Evolutionary conservation across 1,140 invertebrate species (phyloP), one percentile per base, ranked within the genome.

Genomic region (Steinernema khuongi): DNA sequence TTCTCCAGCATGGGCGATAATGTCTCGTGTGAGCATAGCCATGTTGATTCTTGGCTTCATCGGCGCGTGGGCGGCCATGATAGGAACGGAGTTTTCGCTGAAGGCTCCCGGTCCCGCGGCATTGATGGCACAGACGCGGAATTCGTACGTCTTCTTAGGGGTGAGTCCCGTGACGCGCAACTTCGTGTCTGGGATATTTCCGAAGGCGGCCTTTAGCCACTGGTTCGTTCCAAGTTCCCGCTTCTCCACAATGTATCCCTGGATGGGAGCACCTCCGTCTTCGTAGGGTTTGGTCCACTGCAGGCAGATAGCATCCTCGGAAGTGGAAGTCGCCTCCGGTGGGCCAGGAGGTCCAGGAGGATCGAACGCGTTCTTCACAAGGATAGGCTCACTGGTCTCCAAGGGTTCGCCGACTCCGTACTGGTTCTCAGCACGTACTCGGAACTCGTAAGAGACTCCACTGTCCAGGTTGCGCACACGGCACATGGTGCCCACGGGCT

Each of bases 131-230:
- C 93, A 91, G 0, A 97, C 94, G 74, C 95, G 89, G 89, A 99
- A 97, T 85, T 99, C 96, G 83, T 98, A 98, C 83, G 96, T 92
- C 72, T 94, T 92, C 85, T 96, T 95, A 85, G 96, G 93, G 74
- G 93, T 92, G n/a, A 99, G 87, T 75, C 92, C 93, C 66, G 90
- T 91, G 18, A 96, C 92, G 80, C 90, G 89, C 80, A 81, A 67
- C 60, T 77, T 91, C 0, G 91, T 89, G 79, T 94, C 92, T 71
- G 91, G 90, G 79, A 94, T 90, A 79, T 91, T 87, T 31, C 91
- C 90, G 81, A 93, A 93, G 11, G 90, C 90, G 28, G 92, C 93
- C 85, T 93, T 93, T 0, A 91, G 92, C 78, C 78, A 79, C 29
- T 77, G 67, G n/a, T 31, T 31, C 1, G 60, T 73, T 82, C 83